Evolutionary conservation across 2,888 invertebrate genomes (phyloP).

Genomic region (Epistrophe eligans): DNA sequence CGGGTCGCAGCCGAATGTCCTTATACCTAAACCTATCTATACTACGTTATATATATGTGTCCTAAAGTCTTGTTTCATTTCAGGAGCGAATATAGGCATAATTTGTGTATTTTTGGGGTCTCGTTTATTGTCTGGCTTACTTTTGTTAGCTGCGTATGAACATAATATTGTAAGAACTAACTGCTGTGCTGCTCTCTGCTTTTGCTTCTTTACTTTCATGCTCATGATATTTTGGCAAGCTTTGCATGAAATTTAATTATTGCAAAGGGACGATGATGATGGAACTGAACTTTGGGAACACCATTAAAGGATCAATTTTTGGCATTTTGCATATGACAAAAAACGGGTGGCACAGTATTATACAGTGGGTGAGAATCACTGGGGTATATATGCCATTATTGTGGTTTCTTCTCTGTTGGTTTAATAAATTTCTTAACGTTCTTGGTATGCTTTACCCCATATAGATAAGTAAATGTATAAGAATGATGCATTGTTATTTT

Average conservation of each 20-base stretch:
- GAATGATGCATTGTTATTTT: constrained; percentile 11
- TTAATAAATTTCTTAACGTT: constrained; percentile 37
- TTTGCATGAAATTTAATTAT: constrained; percentile 72
- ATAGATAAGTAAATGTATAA: not conserved
- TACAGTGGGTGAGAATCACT: not conserved
- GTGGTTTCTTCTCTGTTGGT: constrained; percentile 28
- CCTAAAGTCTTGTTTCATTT: constrained; percentile 7
- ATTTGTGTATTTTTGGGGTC: constrained; percentile 47
- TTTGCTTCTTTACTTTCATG: constrained; percentile 3
- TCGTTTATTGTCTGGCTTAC: constrained; percentile 39
- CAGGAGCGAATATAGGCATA: constrained; percentile 8
- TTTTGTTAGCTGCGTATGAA: constrained; percentile 14
- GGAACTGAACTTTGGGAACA: not conserved
- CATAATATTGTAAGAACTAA: constrained; percentile 2
- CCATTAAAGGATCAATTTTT: constrained; percentile 26
- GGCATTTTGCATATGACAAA: constrained; percentile 26
- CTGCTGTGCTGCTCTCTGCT: constrained; percentile 8
- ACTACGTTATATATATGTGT: not conserved
- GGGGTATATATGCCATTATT: not conserved
- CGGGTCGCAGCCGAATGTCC: not conserved
- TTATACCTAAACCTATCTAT: no score
- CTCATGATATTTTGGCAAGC: constrained; percentile 50
- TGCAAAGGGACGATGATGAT: constrained; percentile 30
- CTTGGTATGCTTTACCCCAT: constrained; percentile 21
- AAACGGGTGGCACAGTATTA: constrained; percentile 2